Conservation (phyloP, 2,888 invertebrate genomes). For the Eristalis pertinax region DNA sequence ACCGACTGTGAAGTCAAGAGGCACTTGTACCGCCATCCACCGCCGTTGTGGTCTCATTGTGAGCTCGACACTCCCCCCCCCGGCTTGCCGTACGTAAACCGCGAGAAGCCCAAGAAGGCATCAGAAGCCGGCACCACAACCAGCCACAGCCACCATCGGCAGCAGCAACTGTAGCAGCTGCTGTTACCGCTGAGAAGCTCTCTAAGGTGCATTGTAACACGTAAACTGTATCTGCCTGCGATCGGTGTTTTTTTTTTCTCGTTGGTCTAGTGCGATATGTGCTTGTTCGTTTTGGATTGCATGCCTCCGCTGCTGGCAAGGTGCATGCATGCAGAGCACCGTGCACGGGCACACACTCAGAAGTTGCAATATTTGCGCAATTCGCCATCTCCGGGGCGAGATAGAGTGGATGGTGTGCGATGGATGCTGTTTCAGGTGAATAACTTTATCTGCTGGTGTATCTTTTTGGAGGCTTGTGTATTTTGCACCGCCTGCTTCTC, state of each 20-base stretch:
- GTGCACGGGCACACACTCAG: no score
- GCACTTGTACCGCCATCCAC: constrained; percentile 44
- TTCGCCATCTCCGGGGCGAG: constrained; percentile 8
- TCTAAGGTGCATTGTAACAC: constrained; percentile 66
- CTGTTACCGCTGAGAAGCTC: constrained; percentile 34
- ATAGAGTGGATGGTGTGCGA: neutral
- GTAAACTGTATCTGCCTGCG: constrained; percentile 61
- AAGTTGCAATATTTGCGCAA: constrained; percentile 60
- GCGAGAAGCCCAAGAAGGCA: constrained; percentile 10
- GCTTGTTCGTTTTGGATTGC: constrained; percentile 38
- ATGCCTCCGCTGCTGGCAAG: constrained; percentile 25
- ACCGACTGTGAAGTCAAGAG: constrained; percentile 40
- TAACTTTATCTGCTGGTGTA: constrained; percentile 33
- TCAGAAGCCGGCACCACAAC: constrained; percentile 13
- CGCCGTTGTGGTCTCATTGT: constrained; percentile 45
- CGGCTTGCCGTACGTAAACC: no score
- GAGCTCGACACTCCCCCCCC: constrained; percentile 19
- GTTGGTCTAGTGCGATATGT: constrained; percentile 14
- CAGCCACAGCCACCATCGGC: neutral
- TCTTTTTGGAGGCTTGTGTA: constrained; percentile 5
- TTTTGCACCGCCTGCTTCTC: neutral
- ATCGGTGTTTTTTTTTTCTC: constrained; percentile 12
- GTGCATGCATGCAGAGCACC: constrained; percentile 30
- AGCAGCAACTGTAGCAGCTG: neutral
- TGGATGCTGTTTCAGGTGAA: constrained; percentile 56